phyloP scores from a whole-genome alignment of 2,113 vertebrate species.

The Motacilla tschutschensis region DNA sequence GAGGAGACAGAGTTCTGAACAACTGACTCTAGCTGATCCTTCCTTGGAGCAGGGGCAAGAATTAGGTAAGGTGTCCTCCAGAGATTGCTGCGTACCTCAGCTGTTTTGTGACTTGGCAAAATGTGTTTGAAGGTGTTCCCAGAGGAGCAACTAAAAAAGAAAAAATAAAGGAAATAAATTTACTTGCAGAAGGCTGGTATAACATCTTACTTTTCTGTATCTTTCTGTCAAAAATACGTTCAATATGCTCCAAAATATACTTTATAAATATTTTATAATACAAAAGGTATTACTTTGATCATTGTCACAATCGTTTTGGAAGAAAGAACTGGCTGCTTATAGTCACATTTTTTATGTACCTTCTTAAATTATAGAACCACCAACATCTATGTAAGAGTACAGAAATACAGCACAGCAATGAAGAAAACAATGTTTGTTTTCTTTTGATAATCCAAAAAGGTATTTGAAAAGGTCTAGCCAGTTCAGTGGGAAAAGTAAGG shows the following conservation, averaged over 20 bases:
- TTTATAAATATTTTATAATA: not conserved
- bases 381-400: not conserved
- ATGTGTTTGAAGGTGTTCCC: not conserved
- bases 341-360: not conserved
- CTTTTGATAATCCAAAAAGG: not conserved
- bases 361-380: not conserved
- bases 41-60: not conserved
- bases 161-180: not conserved
- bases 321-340: not conserved
- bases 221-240: not conserved
- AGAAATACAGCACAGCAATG: not conserved
- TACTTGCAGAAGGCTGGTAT: not conserved
- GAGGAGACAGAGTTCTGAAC: not conserved
- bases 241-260: not conserved
- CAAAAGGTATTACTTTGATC: not conserved
- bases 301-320: not conserved
- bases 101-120: not conserved
- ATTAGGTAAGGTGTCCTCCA: not conserved
- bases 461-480: conserved; percentile 23
- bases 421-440: not conserved
- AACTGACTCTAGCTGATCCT: not conserved
- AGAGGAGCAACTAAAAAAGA: not conserved
- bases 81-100: not conserved
- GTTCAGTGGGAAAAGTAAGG: not conserved
- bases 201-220: not conserved